A percentile compares a stretch with the other conserved stretches of the same genome.
Conservation (phyloP, 2,888 invertebrate genomes). For the Marasmarcha lunaedactyla region DNA sequence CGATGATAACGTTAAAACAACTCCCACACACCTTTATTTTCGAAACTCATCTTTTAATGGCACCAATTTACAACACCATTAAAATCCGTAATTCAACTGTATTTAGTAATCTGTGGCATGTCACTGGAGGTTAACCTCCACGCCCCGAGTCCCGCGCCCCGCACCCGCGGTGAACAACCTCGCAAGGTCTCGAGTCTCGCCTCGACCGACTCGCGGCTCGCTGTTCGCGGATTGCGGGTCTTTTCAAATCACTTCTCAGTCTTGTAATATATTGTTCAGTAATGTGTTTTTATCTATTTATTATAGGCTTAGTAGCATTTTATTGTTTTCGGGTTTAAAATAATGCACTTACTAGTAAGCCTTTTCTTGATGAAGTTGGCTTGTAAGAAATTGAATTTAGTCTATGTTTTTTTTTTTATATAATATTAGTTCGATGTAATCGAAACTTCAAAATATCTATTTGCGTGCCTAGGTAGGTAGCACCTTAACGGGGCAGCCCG, state of each 20-base stretch:
- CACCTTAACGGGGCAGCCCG: not conserved
- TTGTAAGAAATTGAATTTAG: no score
- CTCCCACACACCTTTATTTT: no score
- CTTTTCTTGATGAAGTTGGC: no score
- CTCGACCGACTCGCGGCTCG: constrained; percentile 35
- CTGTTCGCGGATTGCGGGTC: constrained; percentile 51
- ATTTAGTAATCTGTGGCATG: constrained; percentile 19
- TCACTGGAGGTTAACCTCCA: constrained; percentile 45
- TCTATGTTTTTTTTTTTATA: no score
- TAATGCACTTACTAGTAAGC: no score
- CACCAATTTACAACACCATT: no score
- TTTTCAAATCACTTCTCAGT: constrained; percentile 49
- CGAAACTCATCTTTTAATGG: no score
- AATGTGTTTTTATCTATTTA: constrained; percentile 1
- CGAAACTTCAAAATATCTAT: not conserved
- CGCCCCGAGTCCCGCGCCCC: constrained; percentile 19
- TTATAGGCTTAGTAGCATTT: no score
- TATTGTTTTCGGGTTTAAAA: no score
- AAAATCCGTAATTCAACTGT: no score
- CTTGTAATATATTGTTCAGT: constrained; percentile 42
- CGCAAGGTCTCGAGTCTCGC: constrained; percentile 69
- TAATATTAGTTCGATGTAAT: not conserved
- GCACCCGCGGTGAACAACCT: constrained; percentile 58
- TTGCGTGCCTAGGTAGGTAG: no score
- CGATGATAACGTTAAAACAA: no score